Percentiles rank a stretch among this genome's conserved stretches.
Conservation (phyloP, 2,888 invertebrate species). For the Diplolepis rosae region DNA sequence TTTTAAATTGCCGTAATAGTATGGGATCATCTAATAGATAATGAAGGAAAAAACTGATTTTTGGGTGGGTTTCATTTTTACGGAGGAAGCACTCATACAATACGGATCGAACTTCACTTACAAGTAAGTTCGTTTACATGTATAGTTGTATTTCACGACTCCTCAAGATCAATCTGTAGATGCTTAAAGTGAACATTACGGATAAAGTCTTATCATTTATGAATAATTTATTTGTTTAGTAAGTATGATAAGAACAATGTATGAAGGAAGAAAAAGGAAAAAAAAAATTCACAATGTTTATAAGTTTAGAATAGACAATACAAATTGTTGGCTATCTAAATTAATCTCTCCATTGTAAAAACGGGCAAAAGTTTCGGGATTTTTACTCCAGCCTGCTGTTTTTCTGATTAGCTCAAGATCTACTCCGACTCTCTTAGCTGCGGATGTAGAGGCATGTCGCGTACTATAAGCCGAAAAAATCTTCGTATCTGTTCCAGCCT, state of each 20-base stretch:
- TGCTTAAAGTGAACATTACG: not conserved
- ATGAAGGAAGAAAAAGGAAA: too few relatives aligned
- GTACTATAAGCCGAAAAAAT: slow-evolving; percentile 32
- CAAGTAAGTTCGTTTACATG: slow-evolving; percentile 7
- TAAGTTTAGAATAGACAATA: not conserved
- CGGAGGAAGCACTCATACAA: slow-evolving; percentile 14
- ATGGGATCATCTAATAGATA: not conserved
- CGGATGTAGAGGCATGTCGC: slow-evolving; percentile 36
- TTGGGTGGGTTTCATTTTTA: not conserved
- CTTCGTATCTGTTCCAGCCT: slow-evolving; percentile 17
- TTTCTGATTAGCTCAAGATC: slow-evolving; percentile 31
- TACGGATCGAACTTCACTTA: slow-evolving; percentile 1
- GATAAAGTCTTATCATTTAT: not conserved
- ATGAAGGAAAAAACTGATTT: not conserved
- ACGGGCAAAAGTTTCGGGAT: slow-evolving; percentile 26
- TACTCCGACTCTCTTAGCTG: slow-evolving; percentile 32
- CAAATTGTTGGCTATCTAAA: not conserved
- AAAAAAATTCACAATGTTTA: not conserved
- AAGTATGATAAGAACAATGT: not conserved
- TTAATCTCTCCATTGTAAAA: slow-evolving; percentile 27
- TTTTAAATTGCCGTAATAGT: not conserved
- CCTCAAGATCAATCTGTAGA: slow-evolving; percentile 6
- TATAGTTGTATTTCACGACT: slow-evolving; percentile 10
- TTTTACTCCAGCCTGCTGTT: slow-evolving; percentile 33
- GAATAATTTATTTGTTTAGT: not conserved